A percentile compares a stretch with the other conserved stretches of the same genome.
phyloP scores from a whole-genome alignment of 2,797 vertebrate genomes.

The Euthynnus affinis region DNA sequence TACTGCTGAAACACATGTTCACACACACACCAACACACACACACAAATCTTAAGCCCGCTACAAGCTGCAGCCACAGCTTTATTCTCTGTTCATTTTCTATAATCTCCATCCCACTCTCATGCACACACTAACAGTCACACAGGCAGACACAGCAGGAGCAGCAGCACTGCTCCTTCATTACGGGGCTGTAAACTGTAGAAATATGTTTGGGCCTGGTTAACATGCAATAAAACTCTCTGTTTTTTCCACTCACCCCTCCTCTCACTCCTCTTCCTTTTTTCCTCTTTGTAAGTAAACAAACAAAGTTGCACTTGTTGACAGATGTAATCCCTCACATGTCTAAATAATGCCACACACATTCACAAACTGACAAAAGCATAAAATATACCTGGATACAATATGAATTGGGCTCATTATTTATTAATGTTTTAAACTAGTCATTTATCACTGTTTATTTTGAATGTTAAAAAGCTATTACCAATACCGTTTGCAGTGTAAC shows the following conservation, averaged over 20 bases:
- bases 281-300: conserved; percentile 67
- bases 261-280: not conserved
- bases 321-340: conserved; percentile 31
- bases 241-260: conserved; percentile 48
- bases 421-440: too few species aligned
- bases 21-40: conserved; percentile 32
- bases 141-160: conserved; percentile 62
- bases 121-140: conserved; percentile 45
- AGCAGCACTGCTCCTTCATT: conserved; percentile 62
- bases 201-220: conserved; percentile 58
- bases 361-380: not conserved
- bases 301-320: conserved; percentile 62
- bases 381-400: not conserved
- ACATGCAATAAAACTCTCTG: conserved; percentile 63
- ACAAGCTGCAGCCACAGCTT: conserved; percentile 39
- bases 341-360: conserved; percentile 42
- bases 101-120: conserved; percentile 31
- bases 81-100: conserved; percentile 43
- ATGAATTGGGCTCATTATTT: not conserved
- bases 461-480: not conserved
- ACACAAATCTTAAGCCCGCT: conserved; percentile 24
- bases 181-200: conserved; percentile 59
- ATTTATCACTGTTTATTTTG: not conserved
- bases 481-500: not conserved
- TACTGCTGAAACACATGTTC: conserved; percentile 73